Percentiles rank a stretch among this genome's conserved stretches.
phyloP scores from a whole-genome alignment of 1,140 invertebrate genomes.

The Eriosoma lanigerum region DNA sequence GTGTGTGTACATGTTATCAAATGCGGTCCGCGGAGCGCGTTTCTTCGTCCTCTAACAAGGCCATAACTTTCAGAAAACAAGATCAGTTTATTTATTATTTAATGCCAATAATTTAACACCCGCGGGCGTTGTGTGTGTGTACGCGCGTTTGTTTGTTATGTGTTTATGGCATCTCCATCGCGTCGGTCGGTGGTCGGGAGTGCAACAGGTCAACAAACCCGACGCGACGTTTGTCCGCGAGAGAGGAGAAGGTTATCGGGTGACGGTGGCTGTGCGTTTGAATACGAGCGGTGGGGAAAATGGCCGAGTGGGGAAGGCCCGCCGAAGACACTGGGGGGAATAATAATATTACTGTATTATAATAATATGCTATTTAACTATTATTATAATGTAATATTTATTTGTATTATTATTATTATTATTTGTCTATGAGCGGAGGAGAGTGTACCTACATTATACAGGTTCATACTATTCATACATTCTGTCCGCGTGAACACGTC shows the following conservation, averaged over 20 bases:
- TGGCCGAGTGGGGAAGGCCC: neutral
- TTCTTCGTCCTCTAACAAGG: slow-evolving; percentile 48
- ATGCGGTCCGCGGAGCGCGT: neutral
- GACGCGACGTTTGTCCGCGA: neutral
- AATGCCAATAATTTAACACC: neutral
- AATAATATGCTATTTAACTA: neutral
- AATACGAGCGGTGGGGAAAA: neutral
- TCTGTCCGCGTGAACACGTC: neutral
- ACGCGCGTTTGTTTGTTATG: neutral
- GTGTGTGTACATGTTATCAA: neutral
- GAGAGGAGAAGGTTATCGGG: slow-evolving; percentile 23
- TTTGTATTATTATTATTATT: neutral
- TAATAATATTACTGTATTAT: neutral
- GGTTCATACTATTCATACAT: no score
- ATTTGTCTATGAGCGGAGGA: neutral
- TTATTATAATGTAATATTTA: neutral
- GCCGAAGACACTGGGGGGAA: neutral
- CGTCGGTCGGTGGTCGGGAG: slow-evolving; percentile 38
- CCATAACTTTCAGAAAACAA: slow-evolving; percentile 19
- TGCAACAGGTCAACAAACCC: slow-evolving; percentile 50
- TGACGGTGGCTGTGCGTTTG: neutral
- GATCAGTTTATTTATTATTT: slow-evolving; percentile 19
- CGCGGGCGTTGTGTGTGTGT: slow-evolving; percentile 11
- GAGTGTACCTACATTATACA: neutral
- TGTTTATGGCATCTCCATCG: neutral